phyloP scores from a whole-genome alignment of 2,888 invertebrate genomes.

The Cephalotes varians region DNA sequence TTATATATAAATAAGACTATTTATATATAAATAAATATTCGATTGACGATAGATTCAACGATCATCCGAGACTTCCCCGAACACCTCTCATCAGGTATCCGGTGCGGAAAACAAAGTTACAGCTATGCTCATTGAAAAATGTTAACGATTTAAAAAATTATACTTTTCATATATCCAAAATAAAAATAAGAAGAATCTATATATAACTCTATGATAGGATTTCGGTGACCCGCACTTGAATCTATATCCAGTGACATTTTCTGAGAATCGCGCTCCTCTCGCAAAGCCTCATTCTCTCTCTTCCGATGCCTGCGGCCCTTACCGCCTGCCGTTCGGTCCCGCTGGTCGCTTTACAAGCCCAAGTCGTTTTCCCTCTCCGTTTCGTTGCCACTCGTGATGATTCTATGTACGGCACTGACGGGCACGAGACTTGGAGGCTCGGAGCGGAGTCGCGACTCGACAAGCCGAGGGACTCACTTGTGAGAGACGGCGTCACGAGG shows the following conservation, averaged over 20 bases:
- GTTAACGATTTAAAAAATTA: not conserved
- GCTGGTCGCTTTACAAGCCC: not conserved
- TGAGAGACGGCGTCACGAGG: constrained; percentile 70
- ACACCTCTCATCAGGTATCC: not conserved
- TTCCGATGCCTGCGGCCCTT: not conserved
- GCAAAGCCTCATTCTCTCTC: no score
- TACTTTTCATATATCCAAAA: not conserved
- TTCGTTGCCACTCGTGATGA: constrained; percentile 34
- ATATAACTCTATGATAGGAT: no score
- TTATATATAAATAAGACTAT: not conserved
- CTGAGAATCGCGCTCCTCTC: not conserved
- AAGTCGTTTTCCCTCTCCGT: constrained; percentile 40
- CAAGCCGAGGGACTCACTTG: constrained; percentile 56
- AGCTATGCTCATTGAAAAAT: not conserved
- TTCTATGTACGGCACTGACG: constrained; percentile 69
- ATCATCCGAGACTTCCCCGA: not conserved
- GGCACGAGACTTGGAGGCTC: constrained; percentile 29
- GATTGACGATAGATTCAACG: not conserved
- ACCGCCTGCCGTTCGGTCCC: not conserved
- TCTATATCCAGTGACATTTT: not conserved
- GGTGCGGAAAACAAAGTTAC: not conserved
- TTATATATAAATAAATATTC: not conserved
- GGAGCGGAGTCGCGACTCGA: constrained; percentile 58
- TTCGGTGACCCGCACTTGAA: not conserved
- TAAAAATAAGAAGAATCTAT: not conserved